phyloP scores from a whole-genome alignment of 2,113 vertebrate genomes.

The Hipposideros armiger region DNA sequence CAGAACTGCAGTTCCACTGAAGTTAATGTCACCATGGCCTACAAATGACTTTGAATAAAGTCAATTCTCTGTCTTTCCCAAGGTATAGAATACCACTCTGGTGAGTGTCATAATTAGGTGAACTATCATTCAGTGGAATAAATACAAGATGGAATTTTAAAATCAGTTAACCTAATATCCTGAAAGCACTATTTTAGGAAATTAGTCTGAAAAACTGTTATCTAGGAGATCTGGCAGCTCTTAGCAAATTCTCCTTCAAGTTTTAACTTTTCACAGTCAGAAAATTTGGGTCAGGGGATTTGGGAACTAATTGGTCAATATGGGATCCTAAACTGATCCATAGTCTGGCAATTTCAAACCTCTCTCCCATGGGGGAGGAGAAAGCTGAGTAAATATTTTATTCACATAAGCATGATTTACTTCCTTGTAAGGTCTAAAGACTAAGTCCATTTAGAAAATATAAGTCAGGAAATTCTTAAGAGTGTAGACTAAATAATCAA shows the following conservation, averaged over 20 bases:
- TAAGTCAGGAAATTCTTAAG: constrained; percentile 74
- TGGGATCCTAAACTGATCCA: constrained; percentile 55
- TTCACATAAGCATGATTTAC: constrained; percentile 66
- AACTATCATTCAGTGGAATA: constrained; percentile 25
- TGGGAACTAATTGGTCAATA: constrained; percentile 26
- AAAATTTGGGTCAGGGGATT: constrained; percentile 45
- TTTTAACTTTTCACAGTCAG: constrained; percentile 47
- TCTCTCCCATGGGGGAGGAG: constrained; percentile 14
- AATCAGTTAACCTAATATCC: constrained; percentile 39
- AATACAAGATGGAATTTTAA: constrained; percentile 9
- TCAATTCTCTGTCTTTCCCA: constrained; percentile 26
- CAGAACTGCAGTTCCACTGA: constrained; percentile 18
- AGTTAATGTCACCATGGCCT: constrained; percentile 47
- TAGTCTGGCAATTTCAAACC: constrained; percentile 53
- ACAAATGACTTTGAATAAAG: constrained; percentile 34
- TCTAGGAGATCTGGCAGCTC: not conserved
- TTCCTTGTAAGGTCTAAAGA: constrained; percentile 71
- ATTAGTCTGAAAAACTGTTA: constrained; percentile 21
- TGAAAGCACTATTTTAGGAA: constrained; percentile 46
- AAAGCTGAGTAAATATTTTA: constrained; percentile 67
- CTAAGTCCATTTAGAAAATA: constrained; percentile 73
- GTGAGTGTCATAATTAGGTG: constrained; percentile 10
- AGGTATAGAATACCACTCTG: not conserved
- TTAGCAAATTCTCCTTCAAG: not conserved
- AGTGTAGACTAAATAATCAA: constrained; percentile 73